A percentile compares a stretch with the other conserved stretches of the same genome.
Evolutionary conservation across 2,113 vertebrate species (phyloP).

Genomic region (Xenopus laevis): DNA sequence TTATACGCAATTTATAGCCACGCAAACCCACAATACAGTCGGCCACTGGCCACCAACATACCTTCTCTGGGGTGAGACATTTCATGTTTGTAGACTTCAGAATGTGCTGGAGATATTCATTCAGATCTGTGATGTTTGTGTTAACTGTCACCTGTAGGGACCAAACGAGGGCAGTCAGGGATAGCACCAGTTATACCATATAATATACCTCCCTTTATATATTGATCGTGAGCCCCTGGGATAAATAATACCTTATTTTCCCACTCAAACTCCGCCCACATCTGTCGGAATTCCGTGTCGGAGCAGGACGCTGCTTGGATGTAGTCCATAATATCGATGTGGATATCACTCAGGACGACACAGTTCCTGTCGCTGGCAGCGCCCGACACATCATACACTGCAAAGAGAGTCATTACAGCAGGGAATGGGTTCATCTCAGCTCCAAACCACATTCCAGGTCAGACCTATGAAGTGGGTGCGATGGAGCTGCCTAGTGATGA

Average conservation of each 20-base stretch:
- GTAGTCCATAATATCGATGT: constrained; percentile 99
- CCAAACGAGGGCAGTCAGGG: neutral
- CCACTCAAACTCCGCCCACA: constrained; percentile 99
- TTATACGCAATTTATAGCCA: too few relatives aligned
- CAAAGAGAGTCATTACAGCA: constrained; percentile 9
- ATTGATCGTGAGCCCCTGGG: too few relatives aligned
- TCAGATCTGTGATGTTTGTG: constrained; percentile 93
- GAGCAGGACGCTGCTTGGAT: constrained; percentile 95
- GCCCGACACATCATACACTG: constrained; percentile 96
- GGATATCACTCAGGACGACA: constrained; percentile 96
- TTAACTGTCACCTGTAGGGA: constrained; percentile 89
- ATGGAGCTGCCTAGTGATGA: neutral
- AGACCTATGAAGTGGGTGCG: too few relatives aligned
- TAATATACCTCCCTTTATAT: too few relatives aligned
- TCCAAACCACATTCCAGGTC: too few relatives aligned
- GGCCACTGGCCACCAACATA: constrained; percentile 49
- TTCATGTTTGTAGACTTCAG: constrained; percentile 98
- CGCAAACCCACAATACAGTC: neutral
- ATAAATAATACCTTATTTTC: constrained; percentile 88
- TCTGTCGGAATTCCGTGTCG: constrained; percentile 95
- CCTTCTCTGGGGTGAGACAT: constrained; percentile 98
- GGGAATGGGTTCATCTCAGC: neutral
- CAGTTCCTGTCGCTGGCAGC: constrained; percentile 97
- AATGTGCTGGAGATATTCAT: constrained; percentile 95
- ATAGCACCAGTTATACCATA: too few relatives aligned